Evolutionary conservation across 2,888 invertebrate species (phyloP), one percentile per base, ranked within the genome.

Genomic region (Cordilura impudica): DNA sequence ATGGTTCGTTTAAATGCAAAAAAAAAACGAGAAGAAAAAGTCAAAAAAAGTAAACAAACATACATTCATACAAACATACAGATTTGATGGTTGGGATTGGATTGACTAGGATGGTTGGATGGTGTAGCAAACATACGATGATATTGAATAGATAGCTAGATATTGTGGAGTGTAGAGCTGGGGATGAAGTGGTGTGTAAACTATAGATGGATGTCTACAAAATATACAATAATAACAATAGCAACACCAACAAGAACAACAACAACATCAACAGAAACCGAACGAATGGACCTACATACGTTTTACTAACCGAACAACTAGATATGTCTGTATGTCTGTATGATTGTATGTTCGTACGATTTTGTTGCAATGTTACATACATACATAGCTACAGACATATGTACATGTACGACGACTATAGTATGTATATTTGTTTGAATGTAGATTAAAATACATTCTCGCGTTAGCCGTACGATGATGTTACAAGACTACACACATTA

Each of bases 161-260:
- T 39, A n/a, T 39, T n/a, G 35, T 39, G 35, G 35, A 39, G n/a
- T n/a, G n/a, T 14, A 18, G 14, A 16, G 31, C 16, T 16, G 29
- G 5, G 49, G 10, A 63, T 18, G 23, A 23, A 47, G 47, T 63
- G 66, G 73, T 61, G 71, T 74, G 66, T 49, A 74, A 70, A 73
- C 61, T 81, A 31, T 54, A 67, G 66, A 61, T 77, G 77, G 61
- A 61, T 67, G 77, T 73, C 77, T 78, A 67, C 49, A 60, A 71
- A 77, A 71, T 66, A 29, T 47, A 53, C 12, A 53, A 69, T 31
- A 56, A 31, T 26, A 51, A 51, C 51, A 60, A 23, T 72, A 67
- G 26, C 3, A 26, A 6, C 26, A 6, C n/a, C 35, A 39, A 4
- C 35, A 39, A 31, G 12, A 31, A 69, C 39, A 60, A 60, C 29